Base-by-base conservation (phyloP, 2,797 vertebrate species). In the Sebastes variabilis region DNA sequence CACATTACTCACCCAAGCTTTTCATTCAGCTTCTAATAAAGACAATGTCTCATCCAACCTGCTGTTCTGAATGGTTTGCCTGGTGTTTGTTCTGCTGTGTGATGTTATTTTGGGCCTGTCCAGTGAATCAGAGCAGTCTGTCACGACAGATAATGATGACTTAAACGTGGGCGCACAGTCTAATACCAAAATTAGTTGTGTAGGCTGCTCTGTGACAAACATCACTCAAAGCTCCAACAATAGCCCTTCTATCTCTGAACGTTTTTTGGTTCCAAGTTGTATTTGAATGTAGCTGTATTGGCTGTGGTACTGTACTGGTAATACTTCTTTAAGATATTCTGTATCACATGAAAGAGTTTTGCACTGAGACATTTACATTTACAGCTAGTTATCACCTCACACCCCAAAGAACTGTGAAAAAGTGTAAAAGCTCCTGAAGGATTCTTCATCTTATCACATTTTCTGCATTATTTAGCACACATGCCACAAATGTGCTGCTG, bases 391-490 rank as follows among this genome's bases (percentile, higher is more conserved):
- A 60, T 11, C 59, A 24, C 10, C 18, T 62, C 1, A 2, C 13
- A 38, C 13, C 34, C 14, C n/a, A 38, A 6, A 20, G n/a, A 67
- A 52, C 14, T 36, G 16, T 46, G 42, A 13, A 59, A 75, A 58
- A 7, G n/a, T 60, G 12, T 25, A 20, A 66, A 70, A 34, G 36
- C 34, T 79, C 85, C 72, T 42, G 4, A 49, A 78, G 66, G 85
- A 80, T 38, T 38, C 36, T 77, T 66, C 9, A 61, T 75, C 77
- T 92, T 84, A 85, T 42, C 38, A 42, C 77, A 38, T 78, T 75
- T 56, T 25, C 66, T 93, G 89, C 83, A 94, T 93, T 92, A 93
- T 91, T 93, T 66, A 93, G 66, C 25, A 36, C 36, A 56, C 73
- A 72, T 29, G 29, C 27, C 83, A 85, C 85, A 89, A 67, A 70